Conservation (phyloP, 2,113 vertebrate species). For the Gadus macrocephalus region DNA sequence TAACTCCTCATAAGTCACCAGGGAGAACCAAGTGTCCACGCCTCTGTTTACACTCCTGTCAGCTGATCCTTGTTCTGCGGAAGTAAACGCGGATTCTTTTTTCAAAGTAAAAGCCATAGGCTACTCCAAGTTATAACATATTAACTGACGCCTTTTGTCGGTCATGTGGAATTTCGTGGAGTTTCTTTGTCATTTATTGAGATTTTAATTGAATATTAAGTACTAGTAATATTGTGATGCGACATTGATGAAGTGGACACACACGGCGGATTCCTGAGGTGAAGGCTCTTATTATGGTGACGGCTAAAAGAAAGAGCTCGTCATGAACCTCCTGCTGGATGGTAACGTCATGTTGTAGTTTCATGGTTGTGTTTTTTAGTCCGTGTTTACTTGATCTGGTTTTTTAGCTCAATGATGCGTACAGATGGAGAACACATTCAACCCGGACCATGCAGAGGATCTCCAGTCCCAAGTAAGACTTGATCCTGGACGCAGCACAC, state of each 20-base stretch:
- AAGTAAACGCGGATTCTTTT: neutral
- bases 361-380: too few species aligned
- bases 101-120: constrained; percentile 50
- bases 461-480: constrained; percentile 67
- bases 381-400: neutral
- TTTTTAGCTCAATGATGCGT: neutral
- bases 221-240: too few species aligned
- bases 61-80: constrained; percentile 49
- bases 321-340: too few species aligned
- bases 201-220: too few species aligned
- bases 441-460: constrained; percentile 50
- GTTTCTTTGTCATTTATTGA: too few species aligned
- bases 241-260: too few species aligned
- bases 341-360: too few species aligned
- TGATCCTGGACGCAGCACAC: neutral
- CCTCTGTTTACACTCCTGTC: constrained; percentile 57
- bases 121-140: neutral
- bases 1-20: too few species aligned
- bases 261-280: too few species aligned
- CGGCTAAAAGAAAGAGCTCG: too few species aligned
- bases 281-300: too few species aligned
- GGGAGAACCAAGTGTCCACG: too few species aligned
- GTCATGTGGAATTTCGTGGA: neutral
- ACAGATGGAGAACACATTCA: constrained; percentile 7
- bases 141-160: neutral